Base-by-base conservation (phyloP, 2,888 invertebrate species). In the Deilephila porcellus region DNA sequence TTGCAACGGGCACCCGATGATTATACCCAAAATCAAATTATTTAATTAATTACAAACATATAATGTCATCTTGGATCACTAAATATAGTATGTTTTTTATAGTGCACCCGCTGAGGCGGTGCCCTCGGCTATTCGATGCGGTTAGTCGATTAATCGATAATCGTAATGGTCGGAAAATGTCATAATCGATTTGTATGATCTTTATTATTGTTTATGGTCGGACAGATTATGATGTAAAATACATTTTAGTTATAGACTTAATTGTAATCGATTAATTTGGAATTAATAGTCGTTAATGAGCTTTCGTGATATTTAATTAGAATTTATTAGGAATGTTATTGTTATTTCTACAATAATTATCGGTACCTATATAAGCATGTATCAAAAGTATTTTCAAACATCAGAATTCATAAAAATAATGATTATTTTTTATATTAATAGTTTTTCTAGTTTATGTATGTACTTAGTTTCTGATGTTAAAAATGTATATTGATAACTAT, bases 41-140 rank as follows among this genome's bases (percentile, higher is more conserved):
- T 88, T 86, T 83, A 83, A 85, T 85, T 84, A 84, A 83, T 83
- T 81, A 81, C 70, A 71, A 45, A 52, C 17, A 45, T 67, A 52
- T 52, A 20, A 67, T 67, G 52, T 52, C 67, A 67, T 67, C 25
- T 67, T 11, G 52, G 45, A 67, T 67, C 67, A 52, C 67, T 29
- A 52, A 67, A 45, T 67, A 67, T 67, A 25, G 52, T 67, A 52
- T 67, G 17, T 67, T 52, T 67, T 67, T 67, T 67, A 67, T 52
- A 45, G 45, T 25, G 67, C 52, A 67, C 67, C 67, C 52, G 67
- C 67, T 67, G 67, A 20, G 67, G 25, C 67, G 45, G 25, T 67
- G 67, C 67, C 67, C 67, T 67, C 67, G 67, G 52, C 67, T 25
- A 67, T 67, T 67, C 45, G 67, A 67, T 67, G 67, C 67, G 67